phyloP scores from a whole-genome alignment of 2,888 invertebrate species.

The Dryocosmus kuriphilus region DNA sequence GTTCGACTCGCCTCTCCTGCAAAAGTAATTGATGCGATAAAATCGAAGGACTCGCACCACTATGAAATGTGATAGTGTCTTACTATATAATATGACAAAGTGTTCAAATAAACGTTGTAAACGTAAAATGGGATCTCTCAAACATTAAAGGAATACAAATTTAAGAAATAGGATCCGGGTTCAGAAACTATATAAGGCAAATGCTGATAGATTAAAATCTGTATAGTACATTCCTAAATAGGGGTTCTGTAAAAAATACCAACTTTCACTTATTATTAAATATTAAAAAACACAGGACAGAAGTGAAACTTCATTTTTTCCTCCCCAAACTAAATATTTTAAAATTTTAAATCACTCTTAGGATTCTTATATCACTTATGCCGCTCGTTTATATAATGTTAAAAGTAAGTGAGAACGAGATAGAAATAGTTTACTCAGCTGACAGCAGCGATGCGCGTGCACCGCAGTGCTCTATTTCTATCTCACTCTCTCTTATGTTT shows the following conservation, averaged over 20 bases:
- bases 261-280: neutral
- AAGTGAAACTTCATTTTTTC: no score
- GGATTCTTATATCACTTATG: no score
- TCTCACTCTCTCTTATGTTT: no score
- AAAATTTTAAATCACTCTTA: no score
- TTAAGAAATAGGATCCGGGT: neutral
- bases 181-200: neutral
- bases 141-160: neutral
- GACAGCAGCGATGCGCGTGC: no score
- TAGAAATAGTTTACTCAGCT: no score
- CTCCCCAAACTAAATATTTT: no score
- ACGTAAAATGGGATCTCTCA: neutral
- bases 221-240: neutral
- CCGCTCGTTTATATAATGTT: no score
- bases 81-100: conserved; percentile 6
- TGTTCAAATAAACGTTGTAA: conserved; percentile 10
- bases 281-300: no score
- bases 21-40: conserved; percentile 25
- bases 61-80: conserved; percentile 28
- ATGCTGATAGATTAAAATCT: neutral
- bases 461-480: no score
- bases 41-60: conserved; percentile 2
- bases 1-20: conserved; percentile 8
- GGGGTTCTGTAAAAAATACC: neutral
- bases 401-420: no score